Conservation (phyloP, 1,140 invertebrate genomes). For the Orchesella cincta region DNA sequence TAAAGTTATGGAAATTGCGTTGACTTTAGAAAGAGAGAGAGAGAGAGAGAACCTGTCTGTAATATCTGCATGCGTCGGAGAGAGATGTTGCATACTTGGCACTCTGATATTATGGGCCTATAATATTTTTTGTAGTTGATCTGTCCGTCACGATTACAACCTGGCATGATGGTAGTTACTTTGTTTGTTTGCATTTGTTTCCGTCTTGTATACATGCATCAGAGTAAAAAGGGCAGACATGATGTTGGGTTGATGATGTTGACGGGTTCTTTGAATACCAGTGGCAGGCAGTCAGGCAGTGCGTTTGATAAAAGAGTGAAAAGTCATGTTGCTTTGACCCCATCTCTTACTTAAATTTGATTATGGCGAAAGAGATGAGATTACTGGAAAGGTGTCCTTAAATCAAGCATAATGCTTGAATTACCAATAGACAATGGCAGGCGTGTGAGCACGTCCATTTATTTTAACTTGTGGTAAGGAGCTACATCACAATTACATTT, state of each 20-base stretch:
- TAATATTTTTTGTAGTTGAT: not conserved
- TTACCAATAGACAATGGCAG: not conserved
- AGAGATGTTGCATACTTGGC: not conserved
- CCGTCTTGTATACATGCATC: not conserved
- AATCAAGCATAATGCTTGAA: not conserved
- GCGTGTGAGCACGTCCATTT: not conserved
- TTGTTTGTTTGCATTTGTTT: not conserved
- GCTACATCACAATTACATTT: not conserved
- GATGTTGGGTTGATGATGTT: not conserved
- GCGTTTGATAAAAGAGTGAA: constrained; percentile 13
- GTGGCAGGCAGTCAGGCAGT: not conserved
- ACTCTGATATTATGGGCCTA: not conserved
- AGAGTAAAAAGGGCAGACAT: not conserved
- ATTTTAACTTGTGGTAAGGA: not conserved
- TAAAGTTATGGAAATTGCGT: not conserved
- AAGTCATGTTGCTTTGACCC: constrained; percentile 13
- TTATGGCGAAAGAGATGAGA: not conserved
- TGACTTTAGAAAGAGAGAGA: not conserved
- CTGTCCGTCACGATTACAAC: too few relatives aligned
- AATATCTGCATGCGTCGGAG: not conserved
- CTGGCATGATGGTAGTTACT: not conserved
- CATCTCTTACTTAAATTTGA: not conserved
- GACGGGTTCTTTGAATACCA: not conserved
- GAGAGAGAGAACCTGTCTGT: constrained; percentile 3
- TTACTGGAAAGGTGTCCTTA: not conserved